Base-by-base conservation (phyloP, 2,113 vertebrate genomes). In the Galemys pyrenaicus region DNA sequence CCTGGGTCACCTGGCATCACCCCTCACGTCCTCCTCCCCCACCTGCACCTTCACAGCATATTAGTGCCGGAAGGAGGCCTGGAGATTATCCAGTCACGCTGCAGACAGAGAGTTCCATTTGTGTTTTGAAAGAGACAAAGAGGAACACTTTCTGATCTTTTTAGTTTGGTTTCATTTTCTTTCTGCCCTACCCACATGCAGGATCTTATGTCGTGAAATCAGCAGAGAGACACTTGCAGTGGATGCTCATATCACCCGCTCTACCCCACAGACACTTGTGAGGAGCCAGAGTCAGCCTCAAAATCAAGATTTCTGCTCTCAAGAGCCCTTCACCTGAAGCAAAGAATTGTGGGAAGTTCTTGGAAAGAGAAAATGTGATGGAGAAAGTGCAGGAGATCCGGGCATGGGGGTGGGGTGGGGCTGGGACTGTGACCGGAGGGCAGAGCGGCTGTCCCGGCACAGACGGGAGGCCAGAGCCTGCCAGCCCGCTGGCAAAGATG, bases 351-450 rank as follows among this genome's bases (percentile, higher is more conserved):
- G n/a, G 32, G 49, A 37, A 86, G 64, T 51, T 35, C 62, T 41
- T 0, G 10, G 13, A 65, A 71, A 86, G 67, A 77, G 51, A 46
- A 41, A 49, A 11, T 4, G 9, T 30, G 44, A 68, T 0, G 4
- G 54, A 79, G 11, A 3, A 41, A 28, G 2, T 17, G 8, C 13
- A 35, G 15, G 41, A 3, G 60, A 44, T 65, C 28, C 6, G 51
- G 32, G 35, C 22, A 58, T 5, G 44, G 41, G n/a, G 41, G 26
- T 17, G 49, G 37, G 62, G 15, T 11, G 32, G 65, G n/a, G n/a
- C 13, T 17, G n/a, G 39, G 28, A 35, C 1, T 5, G 26, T 32
- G 32, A 28, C 67, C 6, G 0, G 0, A 68, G n/a, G 46, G 11
- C n/a, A 89, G 5, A 4, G 13, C 39, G 87, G 22, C 8, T 44